phyloP scores from a whole-genome alignment of 2,888 invertebrate genomes.

The Hesperia comma region DNA sequence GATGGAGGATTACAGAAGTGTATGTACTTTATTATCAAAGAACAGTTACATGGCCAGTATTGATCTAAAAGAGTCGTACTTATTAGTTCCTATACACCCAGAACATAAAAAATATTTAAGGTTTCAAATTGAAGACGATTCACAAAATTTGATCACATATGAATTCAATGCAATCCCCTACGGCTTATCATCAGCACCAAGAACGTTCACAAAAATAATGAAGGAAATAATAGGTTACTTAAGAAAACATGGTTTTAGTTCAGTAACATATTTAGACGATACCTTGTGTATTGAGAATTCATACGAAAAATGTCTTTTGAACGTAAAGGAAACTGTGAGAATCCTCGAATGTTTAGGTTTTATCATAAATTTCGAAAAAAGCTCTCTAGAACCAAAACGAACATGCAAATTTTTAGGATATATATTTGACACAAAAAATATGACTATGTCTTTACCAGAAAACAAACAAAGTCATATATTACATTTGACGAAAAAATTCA shows the following conservation, averaged over 20 bases:
- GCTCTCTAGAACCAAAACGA: slow-evolving; percentile 26
- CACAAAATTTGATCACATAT: slow-evolving; percentile 1
- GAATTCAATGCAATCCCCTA: slow-evolving; percentile 36
- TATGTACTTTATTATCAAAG: slow-evolving; percentile 32
- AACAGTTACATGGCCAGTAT: slow-evolving; percentile 40
- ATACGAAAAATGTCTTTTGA: slow-evolving; percentile 8
- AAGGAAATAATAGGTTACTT: slow-evolving; percentile 27
- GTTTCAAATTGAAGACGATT: slow-evolving; percentile 40
- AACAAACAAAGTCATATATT: slow-evolving; percentile 35
- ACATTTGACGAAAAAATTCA: slow-evolving; percentile 8
- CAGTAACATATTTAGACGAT: slow-evolving; percentile 38
- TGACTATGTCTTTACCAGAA: slow-evolving; percentile 22
- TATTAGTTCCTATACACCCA: slow-evolving; percentile 39
- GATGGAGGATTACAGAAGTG: slow-evolving; percentile 46
- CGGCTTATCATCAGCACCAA: slow-evolving; percentile 29
- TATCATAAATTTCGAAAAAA: slow-evolving; percentile 36
- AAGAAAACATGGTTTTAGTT: slow-evolving; percentile 27
- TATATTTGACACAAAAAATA: slow-evolving; percentile 15
- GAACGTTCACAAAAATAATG: slow-evolving; percentile 32
- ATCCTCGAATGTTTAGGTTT: slow-evolving; percentile 33
- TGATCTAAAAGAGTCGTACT: slow-evolving; percentile 44
- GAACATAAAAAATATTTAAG: slow-evolving; percentile 38
- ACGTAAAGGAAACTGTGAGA: slow-evolving; percentile 25
- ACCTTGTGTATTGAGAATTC: slow-evolving; percentile 35
- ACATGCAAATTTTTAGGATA: slow-evolving; percentile 35